phyloP scores from a whole-genome alignment of 2,888 invertebrate genomes.

The Xestoiulus laeticollis region DNA sequence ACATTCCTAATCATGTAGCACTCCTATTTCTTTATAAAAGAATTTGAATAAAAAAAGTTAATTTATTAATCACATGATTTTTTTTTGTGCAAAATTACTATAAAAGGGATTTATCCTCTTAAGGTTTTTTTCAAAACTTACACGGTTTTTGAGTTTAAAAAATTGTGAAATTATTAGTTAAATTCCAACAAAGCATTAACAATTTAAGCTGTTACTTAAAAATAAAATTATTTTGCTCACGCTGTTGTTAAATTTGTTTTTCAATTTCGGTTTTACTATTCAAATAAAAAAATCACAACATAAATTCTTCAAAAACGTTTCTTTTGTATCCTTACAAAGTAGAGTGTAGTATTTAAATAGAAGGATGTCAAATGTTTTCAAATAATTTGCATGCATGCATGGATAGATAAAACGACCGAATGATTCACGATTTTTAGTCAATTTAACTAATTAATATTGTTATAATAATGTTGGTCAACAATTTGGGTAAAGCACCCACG shows the following conservation, averaged over 20 bases:
- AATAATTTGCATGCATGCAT: not conserved
- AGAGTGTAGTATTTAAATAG: not conserved
- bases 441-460: not conserved
- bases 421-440: not conserved
- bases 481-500: not conserved
- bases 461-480: not conserved
- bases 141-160: not conserved
- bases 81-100: not conserved
- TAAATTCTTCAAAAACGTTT: too few species aligned
- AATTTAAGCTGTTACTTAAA: not conserved
- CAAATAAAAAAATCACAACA: not conserved
- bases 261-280: not conserved
- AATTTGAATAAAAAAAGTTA: too few species aligned
- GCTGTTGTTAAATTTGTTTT: not conserved
- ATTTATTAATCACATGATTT: too few species aligned
- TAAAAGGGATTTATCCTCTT: not conserved
- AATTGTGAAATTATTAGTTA: not conserved
- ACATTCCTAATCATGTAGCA: too few species aligned
- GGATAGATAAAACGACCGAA: too few species aligned
- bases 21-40: too few species aligned
- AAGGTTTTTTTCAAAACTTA: not conserved
- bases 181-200: not conserved
- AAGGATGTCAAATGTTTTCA: not conserved
- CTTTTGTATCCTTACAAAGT: not conserved
- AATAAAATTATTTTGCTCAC: not conserved